A percentile compares a stretch with the other conserved stretches of the same genome.
Conservation (phyloP, 2,113 vertebrate genomes). For the Microtus pennsylvanicus region DNA sequence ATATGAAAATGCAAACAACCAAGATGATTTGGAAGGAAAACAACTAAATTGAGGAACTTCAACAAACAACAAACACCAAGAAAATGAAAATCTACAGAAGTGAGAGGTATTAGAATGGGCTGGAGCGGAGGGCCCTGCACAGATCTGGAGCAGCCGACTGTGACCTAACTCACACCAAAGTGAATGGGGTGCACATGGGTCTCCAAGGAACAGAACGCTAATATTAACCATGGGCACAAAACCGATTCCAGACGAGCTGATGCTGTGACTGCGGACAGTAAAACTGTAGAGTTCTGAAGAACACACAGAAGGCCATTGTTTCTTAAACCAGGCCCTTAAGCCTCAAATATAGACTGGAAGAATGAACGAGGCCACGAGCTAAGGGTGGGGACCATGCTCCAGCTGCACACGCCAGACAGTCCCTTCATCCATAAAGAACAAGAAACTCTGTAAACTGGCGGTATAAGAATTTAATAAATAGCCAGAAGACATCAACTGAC, state of each 20-base stretch:
- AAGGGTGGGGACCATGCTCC: neutral
- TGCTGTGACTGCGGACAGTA: neutral
- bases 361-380: neutral
- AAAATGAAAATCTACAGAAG: slow-evolving; percentile 16
- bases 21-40: slow-evolving; percentile 32
- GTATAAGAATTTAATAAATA: neutral
- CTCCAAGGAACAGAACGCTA: neutral
- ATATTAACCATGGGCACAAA: neutral
- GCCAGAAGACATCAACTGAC: neutral
- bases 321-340: neutral
- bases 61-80: neutral
- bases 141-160: neutral
- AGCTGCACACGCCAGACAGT: neutral
- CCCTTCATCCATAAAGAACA: neutral
- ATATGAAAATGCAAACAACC: slow-evolving; percentile 38
- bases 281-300: neutral
- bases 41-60: neutral
- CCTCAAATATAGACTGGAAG: neutral
- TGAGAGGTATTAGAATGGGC: neutral
- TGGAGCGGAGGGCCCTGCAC: neutral
- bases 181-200: neutral
- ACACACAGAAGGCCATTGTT: neutral
- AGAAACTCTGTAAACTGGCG: neutral
- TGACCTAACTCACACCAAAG: neutral
- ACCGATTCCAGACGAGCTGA: neutral